Conservation (phyloP, 2,888 invertebrate species). For the Bimastos eiseni region DNA sequence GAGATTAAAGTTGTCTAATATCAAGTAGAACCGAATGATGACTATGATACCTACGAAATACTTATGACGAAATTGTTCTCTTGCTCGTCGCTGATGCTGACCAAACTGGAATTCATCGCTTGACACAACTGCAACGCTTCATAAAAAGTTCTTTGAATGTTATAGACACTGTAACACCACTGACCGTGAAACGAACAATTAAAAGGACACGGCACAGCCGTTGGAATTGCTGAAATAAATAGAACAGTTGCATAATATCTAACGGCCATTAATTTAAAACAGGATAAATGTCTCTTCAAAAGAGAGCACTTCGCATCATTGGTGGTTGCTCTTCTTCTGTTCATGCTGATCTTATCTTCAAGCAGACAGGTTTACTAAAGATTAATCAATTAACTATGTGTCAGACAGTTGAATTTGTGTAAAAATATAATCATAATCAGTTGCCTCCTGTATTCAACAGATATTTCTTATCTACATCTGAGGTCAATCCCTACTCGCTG, state of each 20-base stretch:
- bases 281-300: no score
- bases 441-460: no score
- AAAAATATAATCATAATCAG: no score
- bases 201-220: not conserved
- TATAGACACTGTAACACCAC: not conserved
- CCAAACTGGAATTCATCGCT: not conserved
- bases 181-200: not conserved
- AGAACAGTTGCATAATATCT: not conserved
- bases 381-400: no score
- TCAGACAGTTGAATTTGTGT: no score
- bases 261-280: not conserved
- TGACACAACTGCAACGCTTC: not conserved
- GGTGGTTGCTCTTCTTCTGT: no score
- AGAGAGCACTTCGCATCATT: no score
- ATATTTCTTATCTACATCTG: no score
- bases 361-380: no score
- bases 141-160: not conserved
- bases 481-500: no score
- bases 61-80: slow-evolving; percentile 7
- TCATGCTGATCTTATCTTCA: no score
- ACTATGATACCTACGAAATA: not conserved
- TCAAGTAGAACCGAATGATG: not conserved
- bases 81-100: not conserved
- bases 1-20: not conserved
- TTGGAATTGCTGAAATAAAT: not conserved